These are phyloP conservation scores for Tragopan temminckii DNA, from an alignment of 2,797 vertebrate species.

Conservation along the genomic window DNA sequence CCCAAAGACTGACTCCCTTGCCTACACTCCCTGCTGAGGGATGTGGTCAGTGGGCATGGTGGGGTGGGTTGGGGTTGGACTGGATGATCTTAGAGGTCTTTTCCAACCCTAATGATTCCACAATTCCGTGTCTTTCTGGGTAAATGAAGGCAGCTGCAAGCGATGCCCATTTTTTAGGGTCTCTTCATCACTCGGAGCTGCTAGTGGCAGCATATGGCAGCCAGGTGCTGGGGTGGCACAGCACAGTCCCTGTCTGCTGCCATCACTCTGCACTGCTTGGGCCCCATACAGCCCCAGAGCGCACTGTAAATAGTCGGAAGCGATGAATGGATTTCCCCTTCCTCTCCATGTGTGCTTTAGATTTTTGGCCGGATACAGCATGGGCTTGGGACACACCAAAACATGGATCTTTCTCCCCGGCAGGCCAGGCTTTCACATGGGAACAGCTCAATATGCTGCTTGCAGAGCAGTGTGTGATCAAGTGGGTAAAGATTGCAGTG, in stretches of 20 bases:
- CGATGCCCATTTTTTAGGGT: background rate
- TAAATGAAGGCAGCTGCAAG: background rate
- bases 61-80: no score
- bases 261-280: background rate
- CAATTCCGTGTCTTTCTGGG: background rate
- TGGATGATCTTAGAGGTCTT: no score
- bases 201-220: no score
- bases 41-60: no score
- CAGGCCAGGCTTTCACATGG: constrained; percentile 44
- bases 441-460: background rate
- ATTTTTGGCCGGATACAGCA: constrained; percentile 60
- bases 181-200: background rate
- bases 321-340: constrained; percentile 77
- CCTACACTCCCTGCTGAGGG: no score
- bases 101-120: no score
- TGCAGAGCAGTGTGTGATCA: background rate
- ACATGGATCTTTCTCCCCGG: constrained; percentile 18
- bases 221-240: background rate
- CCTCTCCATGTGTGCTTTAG: constrained; percentile 77
- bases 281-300: background rate
- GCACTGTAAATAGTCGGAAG: constrained; percentile 71
- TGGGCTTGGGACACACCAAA: constrained; percentile 52
- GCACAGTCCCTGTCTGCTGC: background rate
- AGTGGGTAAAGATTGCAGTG: rapidly evolving
- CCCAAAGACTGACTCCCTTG: background rate